phyloP scores from a whole-genome alignment of 1,140 invertebrate genomes.

The Scaptomyza graminum region DNA sequence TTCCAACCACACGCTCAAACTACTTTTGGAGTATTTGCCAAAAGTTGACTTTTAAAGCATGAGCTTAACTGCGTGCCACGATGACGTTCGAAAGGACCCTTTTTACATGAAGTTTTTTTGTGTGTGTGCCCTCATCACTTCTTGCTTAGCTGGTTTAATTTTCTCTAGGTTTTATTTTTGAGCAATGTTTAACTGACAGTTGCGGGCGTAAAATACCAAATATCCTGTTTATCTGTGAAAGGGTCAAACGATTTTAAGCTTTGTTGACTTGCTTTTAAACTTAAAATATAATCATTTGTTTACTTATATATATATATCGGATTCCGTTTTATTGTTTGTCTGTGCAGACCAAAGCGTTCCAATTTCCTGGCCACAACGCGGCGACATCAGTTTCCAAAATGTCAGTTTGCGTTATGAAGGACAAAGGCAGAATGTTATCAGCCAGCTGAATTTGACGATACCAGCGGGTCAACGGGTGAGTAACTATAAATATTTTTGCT shows the following conservation, averaged over 20 bases:
- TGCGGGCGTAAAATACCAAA: constrained; percentile 35
- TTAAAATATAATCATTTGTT: constrained; percentile 33
- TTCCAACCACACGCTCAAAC: background rate
- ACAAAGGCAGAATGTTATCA: constrained; percentile 86
- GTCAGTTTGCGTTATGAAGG: constrained; percentile 88
- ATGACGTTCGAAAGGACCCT: constrained; percentile 27
- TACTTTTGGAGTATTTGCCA: constrained; percentile 23
- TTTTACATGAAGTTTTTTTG: constrained; percentile 40
- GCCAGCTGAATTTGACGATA: constrained; percentile 87
- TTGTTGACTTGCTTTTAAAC: constrained; percentile 47
- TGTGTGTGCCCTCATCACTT: constrained; percentile 41
- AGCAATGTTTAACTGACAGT: constrained; percentile 32
- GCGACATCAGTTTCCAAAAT: constrained; percentile 89
- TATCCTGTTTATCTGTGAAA: constrained; percentile 16
- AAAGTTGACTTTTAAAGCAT: constrained; percentile 6
- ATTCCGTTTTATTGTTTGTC: constrained; percentile 23
- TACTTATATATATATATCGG: constrained; percentile 22
- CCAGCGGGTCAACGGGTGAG: constrained; percentile 88
- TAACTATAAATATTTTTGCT: constrained; percentile 5
- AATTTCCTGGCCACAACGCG: constrained; percentile 88
- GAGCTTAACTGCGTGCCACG: background rate
- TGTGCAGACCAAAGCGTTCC: constrained; percentile 85
- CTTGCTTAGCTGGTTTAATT: constrained; percentile 34
- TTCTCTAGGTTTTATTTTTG: constrained; percentile 25
- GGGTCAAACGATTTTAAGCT: constrained; percentile 36